Evolutionary conservation across 2,113 vertebrate species (phyloP).

Genomic region (Dipodomys ordii): DNA sequence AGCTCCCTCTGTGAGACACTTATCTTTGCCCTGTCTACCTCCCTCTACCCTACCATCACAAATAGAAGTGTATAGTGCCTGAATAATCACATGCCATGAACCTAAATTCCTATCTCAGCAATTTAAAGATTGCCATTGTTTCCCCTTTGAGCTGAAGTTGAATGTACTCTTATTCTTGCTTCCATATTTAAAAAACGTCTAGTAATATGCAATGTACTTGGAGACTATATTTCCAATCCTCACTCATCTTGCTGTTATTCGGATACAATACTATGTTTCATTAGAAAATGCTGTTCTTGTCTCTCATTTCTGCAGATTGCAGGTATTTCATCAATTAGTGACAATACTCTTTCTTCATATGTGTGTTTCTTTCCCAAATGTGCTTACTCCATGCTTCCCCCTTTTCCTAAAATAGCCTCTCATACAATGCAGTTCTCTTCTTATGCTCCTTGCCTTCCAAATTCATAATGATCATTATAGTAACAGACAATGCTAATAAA

Average conservation of each 20-base stretch:
- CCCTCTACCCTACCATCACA: not conserved
- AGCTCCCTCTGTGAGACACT: not conserved
- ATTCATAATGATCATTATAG: not conserved
- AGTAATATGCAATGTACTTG: not conserved
- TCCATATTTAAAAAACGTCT: constrained; percentile 24
- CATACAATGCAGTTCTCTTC: not conserved
- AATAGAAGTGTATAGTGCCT: not conserved
- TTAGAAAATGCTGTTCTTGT: not conserved
- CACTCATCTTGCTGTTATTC: not conserved
- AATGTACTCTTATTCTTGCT: not conserved
- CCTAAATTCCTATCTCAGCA: not conserved
- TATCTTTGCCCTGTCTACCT: not conserved
- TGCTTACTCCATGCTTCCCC: not conserved
- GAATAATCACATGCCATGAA: not conserved
- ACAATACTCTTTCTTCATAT: not conserved
- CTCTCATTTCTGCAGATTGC: not conserved
- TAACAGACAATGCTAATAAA: not conserved
- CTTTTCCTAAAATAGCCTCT: not conserved
- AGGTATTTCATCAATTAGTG: not conserved
- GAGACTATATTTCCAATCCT: not conserved
- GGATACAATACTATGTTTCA: not conserved
- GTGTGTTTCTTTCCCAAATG: not conserved
- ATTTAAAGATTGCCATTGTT: not conserved
- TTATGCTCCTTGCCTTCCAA: not conserved
- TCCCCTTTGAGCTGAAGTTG: not conserved